A percentile compares a stretch with the other conserved stretches of the same genome.
Conservation (phyloP, 1,140 invertebrate genomes). For the Ceratoteleas bidentatus region DNA sequence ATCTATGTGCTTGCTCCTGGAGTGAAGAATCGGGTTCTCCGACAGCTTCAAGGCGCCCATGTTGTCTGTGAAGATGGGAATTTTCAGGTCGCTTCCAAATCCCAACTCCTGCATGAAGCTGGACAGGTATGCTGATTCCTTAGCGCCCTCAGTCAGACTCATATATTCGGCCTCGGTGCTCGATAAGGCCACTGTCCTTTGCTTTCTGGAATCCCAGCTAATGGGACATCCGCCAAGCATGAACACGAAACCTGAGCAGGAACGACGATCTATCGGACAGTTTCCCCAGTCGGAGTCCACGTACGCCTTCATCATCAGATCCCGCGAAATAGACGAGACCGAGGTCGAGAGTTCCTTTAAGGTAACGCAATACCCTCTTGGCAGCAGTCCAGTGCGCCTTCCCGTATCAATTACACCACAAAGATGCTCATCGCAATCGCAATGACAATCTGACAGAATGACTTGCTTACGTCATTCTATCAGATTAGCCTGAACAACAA, state of each 20-base stretch:
- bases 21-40: slow-evolving; percentile 48
- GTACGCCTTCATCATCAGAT: slow-evolving; percentile 3
- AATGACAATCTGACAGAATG: too few species aligned
- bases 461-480: too few species aligned
- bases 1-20: slow-evolving; percentile 62
- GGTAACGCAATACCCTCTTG: not conserved
- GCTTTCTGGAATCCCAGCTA: too few species aligned
- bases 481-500: too few species aligned
- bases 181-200: too few species aligned
- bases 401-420: too few species aligned
- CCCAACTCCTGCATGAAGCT: not conserved
- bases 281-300: slow-evolving; percentile 16
- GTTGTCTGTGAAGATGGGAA: slow-evolving; percentile 31
- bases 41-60: slow-evolving; percentile 32
- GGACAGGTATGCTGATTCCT: not conserved
- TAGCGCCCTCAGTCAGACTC: too few species aligned
- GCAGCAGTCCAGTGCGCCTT: not conserved
- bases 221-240: not conserved
- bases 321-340: not conserved
- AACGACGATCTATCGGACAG: not conserved
- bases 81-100: not conserved
- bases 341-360: not conserved
- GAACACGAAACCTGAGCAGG: slow-evolving; percentile 1
- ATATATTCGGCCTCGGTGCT: too few species aligned
- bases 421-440: too few species aligned